Percentiles rank a stretch among this genome's conserved stretches.
Evolutionary conservation across 2,113 vertebrate species (phyloP).

Genomic region (Gymnorhina tibicen): DNA sequence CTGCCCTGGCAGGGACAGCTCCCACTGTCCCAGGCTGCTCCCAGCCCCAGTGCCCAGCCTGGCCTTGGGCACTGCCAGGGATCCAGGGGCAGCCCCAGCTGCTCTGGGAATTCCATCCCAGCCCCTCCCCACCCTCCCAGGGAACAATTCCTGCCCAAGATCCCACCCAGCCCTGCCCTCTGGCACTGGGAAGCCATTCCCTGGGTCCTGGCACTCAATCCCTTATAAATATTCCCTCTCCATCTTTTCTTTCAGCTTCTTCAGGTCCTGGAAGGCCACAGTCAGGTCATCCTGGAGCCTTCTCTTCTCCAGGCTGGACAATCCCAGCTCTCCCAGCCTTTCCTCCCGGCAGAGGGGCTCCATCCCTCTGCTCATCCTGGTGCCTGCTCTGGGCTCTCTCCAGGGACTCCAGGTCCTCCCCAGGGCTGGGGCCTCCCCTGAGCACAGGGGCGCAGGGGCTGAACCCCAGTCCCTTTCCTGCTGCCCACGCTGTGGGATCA

Average conservation of each 20-base stretch:
- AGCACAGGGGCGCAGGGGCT: not conserved
- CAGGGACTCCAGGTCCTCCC: not conserved
- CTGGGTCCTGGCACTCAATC: fast-evolving
- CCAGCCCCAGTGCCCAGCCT: not conserved
- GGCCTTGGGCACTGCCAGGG: not conserved
- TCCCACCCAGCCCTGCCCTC: not conserved
- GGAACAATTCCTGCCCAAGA: not conserved
- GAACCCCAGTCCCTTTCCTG: not conserved
- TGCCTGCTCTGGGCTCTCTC: not conserved
- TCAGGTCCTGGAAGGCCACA: not conserved
- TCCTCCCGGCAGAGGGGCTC: not conserved
- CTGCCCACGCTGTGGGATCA: not conserved
- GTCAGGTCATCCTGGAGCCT: not conserved
- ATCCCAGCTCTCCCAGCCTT: not conserved
- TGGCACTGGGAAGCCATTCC: not conserved
- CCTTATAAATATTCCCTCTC: not conserved
- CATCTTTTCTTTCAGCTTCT: too few relatives aligned
- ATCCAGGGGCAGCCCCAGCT: not conserved
- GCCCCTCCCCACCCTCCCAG: not conserved
- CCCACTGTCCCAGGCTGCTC: not conserved
- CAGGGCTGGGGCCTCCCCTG: not conserved
- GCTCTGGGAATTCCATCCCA: not conserved
- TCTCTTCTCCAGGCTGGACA: not conserved
- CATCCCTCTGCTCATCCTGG: not conserved
- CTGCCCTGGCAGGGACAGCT: not conserved